Evolutionary conservation across 2,888 invertebrate genomes (phyloP), one percentile per base, ranked within the genome.

Genomic region (Athalia rosae): DNA sequence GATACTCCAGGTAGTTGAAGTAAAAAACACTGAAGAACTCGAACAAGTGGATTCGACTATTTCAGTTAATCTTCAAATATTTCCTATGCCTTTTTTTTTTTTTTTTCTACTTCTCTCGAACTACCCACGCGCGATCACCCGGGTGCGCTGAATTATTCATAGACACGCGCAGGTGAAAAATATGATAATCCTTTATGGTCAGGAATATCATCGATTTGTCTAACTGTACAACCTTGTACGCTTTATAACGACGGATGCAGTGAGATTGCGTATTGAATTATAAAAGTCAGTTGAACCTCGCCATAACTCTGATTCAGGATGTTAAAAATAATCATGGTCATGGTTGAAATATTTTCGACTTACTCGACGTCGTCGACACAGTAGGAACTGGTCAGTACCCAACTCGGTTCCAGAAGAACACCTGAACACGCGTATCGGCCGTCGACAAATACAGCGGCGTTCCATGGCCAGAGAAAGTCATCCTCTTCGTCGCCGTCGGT

Each of bases 401-500:
- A 95, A 15, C 93, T 89, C 3, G 90, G 85, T 81, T 94, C 92
- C 62, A 96, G 87, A 77, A 96, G 90, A 53, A 94, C 91, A 4
- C 95, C 96, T 63, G 93, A 91, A 85, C 96, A 96, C 83, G 90
- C 92, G 80, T 94, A 94, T 78, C 90, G 87, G 3, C 96, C 96
- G 85, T 96, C 93, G 0, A 92, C 90, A 87, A 93, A 95, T 74
- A 97, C 90, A 83, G 94, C 94, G 0, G 93, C 95, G 84, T 93
- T 90, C 96, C 96, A 96, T 0, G 95, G 95, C 92, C 94, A 93
- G 78, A 90, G 82, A 82, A 91, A 90, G 47, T 87, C 84, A 48
- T 87, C 89, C 83, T 89, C 86, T 58, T 85, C 81, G 59, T 58
- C 43, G 4, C 48, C 61, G 28, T 43, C 48, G 28, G 61, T 50